phyloP scores from a whole-genome alignment of 2,888 invertebrate species.

The Lasioglossum zephyrum region DNA sequence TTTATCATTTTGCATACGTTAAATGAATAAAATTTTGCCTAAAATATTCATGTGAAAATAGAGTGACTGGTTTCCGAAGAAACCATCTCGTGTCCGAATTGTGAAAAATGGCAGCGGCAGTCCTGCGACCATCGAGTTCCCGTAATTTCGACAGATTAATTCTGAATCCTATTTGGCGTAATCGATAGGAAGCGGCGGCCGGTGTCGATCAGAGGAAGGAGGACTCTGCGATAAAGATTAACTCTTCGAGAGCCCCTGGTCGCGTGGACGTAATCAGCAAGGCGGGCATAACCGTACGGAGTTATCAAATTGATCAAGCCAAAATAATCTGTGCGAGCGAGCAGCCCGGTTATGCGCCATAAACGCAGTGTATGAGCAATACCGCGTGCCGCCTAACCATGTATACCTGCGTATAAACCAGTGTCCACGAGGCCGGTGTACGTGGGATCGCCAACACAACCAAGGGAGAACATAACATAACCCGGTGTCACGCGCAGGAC shows the following conservation, averaged over 20 bases:
- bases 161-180: constrained; percentile 3
- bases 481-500: constrained; percentile 83
- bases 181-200: constrained; percentile 44
- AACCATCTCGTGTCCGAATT: background rate
- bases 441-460: constrained; percentile 75
- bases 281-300: constrained; percentile 79
- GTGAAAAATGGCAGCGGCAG: background rate
- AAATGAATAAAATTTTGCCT: background rate
- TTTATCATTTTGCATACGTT: background rate
- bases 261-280: constrained; percentile 78
- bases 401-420: constrained; percentile 77
- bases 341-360: constrained; percentile 83
- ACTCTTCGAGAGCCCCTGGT: constrained; percentile 39
- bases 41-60: no score
- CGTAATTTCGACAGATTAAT: background rate
- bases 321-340: constrained; percentile 83
- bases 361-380: constrained; percentile 83
- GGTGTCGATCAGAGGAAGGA: constrained; percentile 48
- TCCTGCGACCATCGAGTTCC: background rate
- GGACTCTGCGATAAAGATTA: constrained; percentile 65
- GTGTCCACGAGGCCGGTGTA: constrained; percentile 72
- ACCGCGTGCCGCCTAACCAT: constrained; percentile 80
- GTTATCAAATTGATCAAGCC: constrained; percentile 85
- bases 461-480: constrained; percentile 80
- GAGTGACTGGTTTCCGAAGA: no score